phyloP scores from a whole-genome alignment of 2,113 vertebrate species.

The Amia ocellicauda region DNA sequence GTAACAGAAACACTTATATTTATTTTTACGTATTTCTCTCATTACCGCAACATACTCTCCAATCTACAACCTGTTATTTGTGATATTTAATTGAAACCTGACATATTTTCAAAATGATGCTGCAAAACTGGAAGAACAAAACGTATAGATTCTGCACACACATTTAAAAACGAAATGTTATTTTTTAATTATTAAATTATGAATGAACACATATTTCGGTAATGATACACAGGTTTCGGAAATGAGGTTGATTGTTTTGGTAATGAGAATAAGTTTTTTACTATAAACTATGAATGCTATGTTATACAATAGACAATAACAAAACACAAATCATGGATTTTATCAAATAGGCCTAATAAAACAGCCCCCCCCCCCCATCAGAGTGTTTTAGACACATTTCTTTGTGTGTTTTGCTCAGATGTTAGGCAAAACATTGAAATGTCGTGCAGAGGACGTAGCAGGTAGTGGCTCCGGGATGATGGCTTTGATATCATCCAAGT shows the following conservation, averaged over 20 bases:
- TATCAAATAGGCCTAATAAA: too few species aligned
- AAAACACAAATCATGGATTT: too few species aligned
- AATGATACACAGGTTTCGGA: too few species aligned
- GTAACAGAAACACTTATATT: constrained; percentile 15
- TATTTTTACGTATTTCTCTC: constrained; percentile 22
- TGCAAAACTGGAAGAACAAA: constrained; percentile 11
- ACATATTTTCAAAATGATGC: constrained; percentile 19
- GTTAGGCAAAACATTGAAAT: constrained; percentile 23
- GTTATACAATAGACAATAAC: too few species aligned
- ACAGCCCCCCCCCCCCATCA: too few species aligned
- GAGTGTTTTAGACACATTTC: too few species aligned
- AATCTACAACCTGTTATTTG: constrained; percentile 17
- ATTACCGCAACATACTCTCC: constrained; percentile 1
- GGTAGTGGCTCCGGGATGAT: constrained; percentile 23
- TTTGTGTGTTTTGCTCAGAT: constrained; percentile 24
- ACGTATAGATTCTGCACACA: constrained; percentile 10
- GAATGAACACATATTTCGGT: too few species aligned
- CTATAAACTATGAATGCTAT: too few species aligned
- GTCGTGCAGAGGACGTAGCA: constrained; percentile 16
- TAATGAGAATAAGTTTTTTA: constrained; percentile 43
- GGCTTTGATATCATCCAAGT: constrained; percentile 5
- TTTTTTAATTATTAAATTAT: constrained; percentile 16
- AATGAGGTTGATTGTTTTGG: too few species aligned
- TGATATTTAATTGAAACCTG: constrained; percentile 20
- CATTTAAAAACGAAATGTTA: constrained; percentile 12